A percentile compares a stretch with the other conserved stretches of the same genome.
These are phyloP conservation scores for Acronicta leporina DNA, from an alignment of 2,888 invertebrate species.

Conservation along the genomic window DNA sequence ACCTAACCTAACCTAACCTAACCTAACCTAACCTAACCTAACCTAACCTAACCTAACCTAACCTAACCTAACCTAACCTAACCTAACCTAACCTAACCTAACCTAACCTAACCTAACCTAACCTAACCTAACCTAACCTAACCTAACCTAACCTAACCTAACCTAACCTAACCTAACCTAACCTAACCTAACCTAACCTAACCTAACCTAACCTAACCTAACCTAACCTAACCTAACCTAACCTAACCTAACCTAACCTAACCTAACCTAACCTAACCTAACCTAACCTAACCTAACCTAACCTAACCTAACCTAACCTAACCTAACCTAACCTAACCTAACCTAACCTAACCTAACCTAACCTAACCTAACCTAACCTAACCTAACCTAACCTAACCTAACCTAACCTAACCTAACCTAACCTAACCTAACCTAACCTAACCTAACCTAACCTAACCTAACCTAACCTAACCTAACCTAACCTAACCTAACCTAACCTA, in stretches of 20 bases:
- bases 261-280: neutral
- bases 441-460: too few species aligned
- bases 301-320: neutral
- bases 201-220: conserved; percentile 34
- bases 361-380: too few species aligned
- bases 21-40: neutral
- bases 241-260: conserved; percentile 1
- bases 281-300: conserved; percentile 2
- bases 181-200: conserved; percentile 25
- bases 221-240: conserved; percentile 17
- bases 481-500: too few species aligned
- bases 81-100: conserved; percentile 19
- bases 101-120: conserved; percentile 26
- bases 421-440: too few species aligned
- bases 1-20: conserved; percentile 6
- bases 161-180: conserved; percentile 30
- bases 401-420: too few species aligned
- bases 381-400: too few species aligned
- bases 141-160: conserved; percentile 14
- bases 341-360: conserved; percentile 23
- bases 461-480: too few species aligned
- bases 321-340: conserved; percentile 14
- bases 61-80: conserved; percentile 20
- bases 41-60: neutral
- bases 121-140: conserved; percentile 29